These are phyloP conservation scores for Candidula unifasciata DNA, from an alignment of 2,888 invertebrate species.

Conservation along the genomic window DNA sequence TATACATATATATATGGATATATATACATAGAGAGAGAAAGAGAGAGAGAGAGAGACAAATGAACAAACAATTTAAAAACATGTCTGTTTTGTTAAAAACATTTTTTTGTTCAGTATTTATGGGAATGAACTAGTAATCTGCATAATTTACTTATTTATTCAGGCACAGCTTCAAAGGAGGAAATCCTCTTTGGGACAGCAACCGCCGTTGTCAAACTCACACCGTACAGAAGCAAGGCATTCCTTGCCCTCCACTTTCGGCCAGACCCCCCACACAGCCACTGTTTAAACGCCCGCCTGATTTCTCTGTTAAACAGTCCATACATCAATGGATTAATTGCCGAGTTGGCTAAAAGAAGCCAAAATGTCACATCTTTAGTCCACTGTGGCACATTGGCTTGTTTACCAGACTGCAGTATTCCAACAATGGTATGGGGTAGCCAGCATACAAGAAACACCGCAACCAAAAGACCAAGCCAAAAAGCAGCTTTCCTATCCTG, in stretches of 20 bases:
- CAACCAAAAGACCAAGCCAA: conserved; percentile 65
- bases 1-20: too few relatives aligned
- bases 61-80: too few relatives aligned
- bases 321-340: conserved; percentile 69
- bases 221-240: conserved; percentile 37
- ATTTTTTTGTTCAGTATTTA: too few relatives aligned
- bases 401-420: conserved; percentile 60
- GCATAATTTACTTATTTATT: not conserved
- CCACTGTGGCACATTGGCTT: conserved; percentile 57
- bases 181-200: conserved; percentile 22
- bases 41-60: not conserved
- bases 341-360: conserved; percentile 65
- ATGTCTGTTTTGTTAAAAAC: too few relatives aligned
- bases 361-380: conserved; percentile 60
- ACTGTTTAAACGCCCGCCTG: conserved; percentile 53
- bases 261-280: conserved; percentile 41
- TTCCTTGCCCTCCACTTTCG: conserved; percentile 31
- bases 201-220: conserved; percentile 24
- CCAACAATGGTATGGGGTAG: conserved; percentile 64
- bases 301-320: conserved; percentile 68
- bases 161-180: conserved; percentile 40
- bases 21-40: too few relatives aligned
- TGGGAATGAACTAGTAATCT: too few relatives aligned
- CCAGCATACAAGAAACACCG: conserved; percentile 69
- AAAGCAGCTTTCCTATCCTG: conserved; percentile 70